Evolutionary conservation across 35 echinoderm and acorn worm genomes (phyloP).

Genomic region (Antedon bifida): DNA sequence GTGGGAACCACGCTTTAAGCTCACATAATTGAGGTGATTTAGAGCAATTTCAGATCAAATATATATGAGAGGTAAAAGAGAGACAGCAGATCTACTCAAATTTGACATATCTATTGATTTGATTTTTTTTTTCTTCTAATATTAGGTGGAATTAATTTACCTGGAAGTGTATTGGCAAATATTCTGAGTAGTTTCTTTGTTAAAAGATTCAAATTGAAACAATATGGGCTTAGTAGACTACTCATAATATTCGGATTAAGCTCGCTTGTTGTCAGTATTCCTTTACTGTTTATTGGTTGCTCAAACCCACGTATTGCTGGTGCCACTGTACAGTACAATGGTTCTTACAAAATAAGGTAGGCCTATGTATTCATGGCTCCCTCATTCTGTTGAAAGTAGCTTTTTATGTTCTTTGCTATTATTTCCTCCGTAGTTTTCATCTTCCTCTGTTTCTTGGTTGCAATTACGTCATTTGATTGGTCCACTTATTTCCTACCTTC

Average conservation of each 20-base stretch:
- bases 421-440: neutral
- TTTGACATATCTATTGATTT: no score
- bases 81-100: no score
- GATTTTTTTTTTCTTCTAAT: no score
- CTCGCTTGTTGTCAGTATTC: neutral
- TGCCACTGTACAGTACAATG: slow-evolving; percentile 9
- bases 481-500: no score
- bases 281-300: slow-evolving; percentile 19
- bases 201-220: slow-evolving; percentile 13
- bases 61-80: no score
- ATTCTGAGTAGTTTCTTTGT: slow-evolving; percentile 24
- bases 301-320: slow-evolving; percentile 31
- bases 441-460: no score
- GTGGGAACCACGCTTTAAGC: no score
- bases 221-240: slow-evolving; percentile 4
- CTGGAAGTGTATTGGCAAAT: slow-evolving; percentile 16
- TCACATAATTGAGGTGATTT: no score
- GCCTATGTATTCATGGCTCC: neutral
- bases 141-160: slow-evolving; percentile 19
- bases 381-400: neutral
- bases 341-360: neutral
- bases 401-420: neutral
- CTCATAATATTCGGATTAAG: slow-evolving; percentile 5
- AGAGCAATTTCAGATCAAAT: no score
- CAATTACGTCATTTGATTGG: no score